Base-by-base conservation (phyloP, 2,113 vertebrate species). In the Sapayoa aenigma region DNA sequence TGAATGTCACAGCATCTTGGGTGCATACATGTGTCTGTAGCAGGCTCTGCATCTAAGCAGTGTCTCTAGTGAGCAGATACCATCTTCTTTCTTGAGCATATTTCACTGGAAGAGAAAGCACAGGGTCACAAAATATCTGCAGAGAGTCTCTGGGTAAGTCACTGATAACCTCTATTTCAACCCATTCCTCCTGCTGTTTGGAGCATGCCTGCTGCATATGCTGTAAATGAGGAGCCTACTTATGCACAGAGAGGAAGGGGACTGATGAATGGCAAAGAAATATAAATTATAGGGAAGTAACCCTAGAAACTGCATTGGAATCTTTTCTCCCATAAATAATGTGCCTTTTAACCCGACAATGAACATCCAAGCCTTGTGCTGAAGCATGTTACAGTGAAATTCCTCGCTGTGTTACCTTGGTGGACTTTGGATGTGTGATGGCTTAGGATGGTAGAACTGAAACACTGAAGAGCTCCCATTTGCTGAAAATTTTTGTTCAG, bases 151-250 rank as follows among this genome's bases (percentile, higher is more conserved):
- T 58, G 41, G 27, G 27, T 49, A 52, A 67, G 22, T 71, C 2
- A 3, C 30, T 84, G 62, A 20, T 55, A 78, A 87, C n/a, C 24
- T 42, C 25, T 23, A 16, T 74, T 90, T 76, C 76, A 97, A 58
- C 73, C 41, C 46, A 35, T 44, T 95, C 41, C 56, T 80, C 56
- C 71, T 63, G 37, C 68, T 88, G 35, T 80, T 89, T 53, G 37
- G 14, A 66, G 42, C 20, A 47, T 0, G 3, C 28, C 62, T 83
- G 11, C n/a, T 86, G 31, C 2, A 2, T 25, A 20, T 0, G 1
- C 25, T 27, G 56, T 75, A 80, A 85, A 85, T 77, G 71, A 85
- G 60, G 31, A 77, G 9, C 37, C 55, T 79, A 37, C 33, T 79
- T 59, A 79, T 18, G 58, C 42, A 30, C 28, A 62, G 50, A 83